Evolutionary conservation across 2,888 invertebrate species (phyloP).

Genomic region (Drosophila imparisetae): DNA sequence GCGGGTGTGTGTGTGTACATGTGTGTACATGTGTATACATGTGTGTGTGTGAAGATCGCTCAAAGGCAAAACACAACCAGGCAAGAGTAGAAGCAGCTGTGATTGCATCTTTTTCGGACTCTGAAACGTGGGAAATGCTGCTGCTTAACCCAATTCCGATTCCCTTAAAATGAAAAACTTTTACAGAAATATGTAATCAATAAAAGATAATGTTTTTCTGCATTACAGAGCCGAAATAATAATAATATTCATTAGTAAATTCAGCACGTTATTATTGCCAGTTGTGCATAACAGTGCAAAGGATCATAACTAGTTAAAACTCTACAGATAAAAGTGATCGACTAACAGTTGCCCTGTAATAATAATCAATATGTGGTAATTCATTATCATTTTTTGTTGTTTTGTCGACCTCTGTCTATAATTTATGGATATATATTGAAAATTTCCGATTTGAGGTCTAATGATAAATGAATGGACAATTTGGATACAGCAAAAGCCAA

Average conservation of each 20-base stretch:
- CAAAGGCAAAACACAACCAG: constrained; percentile 26
- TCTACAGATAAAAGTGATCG: background rate
- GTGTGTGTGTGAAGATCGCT: constrained; percentile 16
- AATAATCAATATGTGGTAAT: background rate
- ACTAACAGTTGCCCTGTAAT: constrained; percentile 14
- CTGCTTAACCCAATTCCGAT: constrained; percentile 61
- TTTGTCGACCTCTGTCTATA: background rate
- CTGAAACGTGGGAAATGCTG: constrained; percentile 51
- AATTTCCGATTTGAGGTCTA: background rate
- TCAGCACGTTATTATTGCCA: constrained; percentile 49
- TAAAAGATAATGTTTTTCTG: constrained; percentile 7
- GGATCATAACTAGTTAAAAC: background rate
- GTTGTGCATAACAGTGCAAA: constrained; percentile 34
- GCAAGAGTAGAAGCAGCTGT: constrained; percentile 6
- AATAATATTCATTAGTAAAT: constrained; percentile 32
- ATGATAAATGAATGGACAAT: background rate
- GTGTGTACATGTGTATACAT: background rate
- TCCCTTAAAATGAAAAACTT: constrained; percentile 7
- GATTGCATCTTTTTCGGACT: constrained; percentile 38
- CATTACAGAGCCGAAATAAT: constrained; percentile 6
- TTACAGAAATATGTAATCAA: constrained; percentile 14
- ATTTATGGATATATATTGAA: background rate
- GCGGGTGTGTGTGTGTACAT: constrained; percentile 3
- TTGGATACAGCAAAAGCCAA: background rate
- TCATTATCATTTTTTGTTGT: background rate